phyloP scores from a whole-genome alignment of 2,797 vertebrate genomes.

The Spea hammondii region DNA sequence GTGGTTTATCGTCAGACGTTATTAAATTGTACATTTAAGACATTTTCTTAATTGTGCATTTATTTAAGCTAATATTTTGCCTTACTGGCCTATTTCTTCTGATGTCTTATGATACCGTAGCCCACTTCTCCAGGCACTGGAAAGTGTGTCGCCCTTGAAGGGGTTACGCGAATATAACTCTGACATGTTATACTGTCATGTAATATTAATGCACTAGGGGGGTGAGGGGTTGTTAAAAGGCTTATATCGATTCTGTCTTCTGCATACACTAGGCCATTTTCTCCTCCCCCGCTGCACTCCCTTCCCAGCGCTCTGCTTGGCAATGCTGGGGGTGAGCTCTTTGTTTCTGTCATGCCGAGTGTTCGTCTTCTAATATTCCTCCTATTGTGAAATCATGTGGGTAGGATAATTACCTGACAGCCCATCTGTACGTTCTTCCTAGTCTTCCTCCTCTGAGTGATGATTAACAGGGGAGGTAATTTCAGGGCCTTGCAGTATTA shows the following conservation, averaged over 20 bases:
- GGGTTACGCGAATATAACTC: background rate
- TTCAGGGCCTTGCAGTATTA: background rate
- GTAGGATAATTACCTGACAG: slow-evolving; percentile 34
- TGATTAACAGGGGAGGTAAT: slow-evolving; percentile 10
- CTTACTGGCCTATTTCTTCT: no score
- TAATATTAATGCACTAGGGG: slow-evolving; percentile 34
- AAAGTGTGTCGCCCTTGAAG: background rate
- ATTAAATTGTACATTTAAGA: no score
- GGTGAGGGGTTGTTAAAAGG: slow-evolving; percentile 26
- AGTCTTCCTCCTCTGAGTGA: background rate
- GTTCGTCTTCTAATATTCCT: slow-evolving; percentile 29
- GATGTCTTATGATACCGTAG: no score
- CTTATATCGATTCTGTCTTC: slow-evolving; percentile 32
- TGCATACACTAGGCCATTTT: slow-evolving; percentile 16
- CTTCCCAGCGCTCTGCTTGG: slow-evolving; percentile 19
- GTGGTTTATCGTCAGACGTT: no score
- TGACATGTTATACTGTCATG: slow-evolving; percentile 33
- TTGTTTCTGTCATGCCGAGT: slow-evolving; percentile 40
- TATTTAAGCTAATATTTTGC: no score
- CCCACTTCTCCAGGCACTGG: no score
- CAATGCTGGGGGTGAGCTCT: slow-evolving; percentile 29
- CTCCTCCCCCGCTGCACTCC: slow-evolving; percentile 4
- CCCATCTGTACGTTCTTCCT: slow-evolving; percentile 13
- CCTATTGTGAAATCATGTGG: slow-evolving; percentile 39
- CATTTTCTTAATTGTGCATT: no score